Evolutionary conservation across 2,797 vertebrate genomes (phyloP).

Genomic region (Carduelis carduelis): DNA sequence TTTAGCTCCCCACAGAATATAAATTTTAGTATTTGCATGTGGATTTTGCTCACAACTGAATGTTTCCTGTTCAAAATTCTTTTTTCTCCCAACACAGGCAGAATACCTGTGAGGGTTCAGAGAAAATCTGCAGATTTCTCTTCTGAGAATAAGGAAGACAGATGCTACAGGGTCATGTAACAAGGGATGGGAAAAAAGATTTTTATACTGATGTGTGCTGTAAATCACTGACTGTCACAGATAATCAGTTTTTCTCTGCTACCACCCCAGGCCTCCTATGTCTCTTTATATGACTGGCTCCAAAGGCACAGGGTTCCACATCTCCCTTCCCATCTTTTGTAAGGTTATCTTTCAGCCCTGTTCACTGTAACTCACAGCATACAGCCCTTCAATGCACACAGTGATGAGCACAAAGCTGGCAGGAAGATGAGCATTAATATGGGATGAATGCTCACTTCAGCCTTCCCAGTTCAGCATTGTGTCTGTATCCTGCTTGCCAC

Average conservation of each 20-base stretch:
- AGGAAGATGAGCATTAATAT: neutral
- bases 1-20: constrained; percentile 19
- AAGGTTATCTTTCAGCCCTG: neutral
- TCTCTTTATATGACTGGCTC: neutral
- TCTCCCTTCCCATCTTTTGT: neutral
- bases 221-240: neutral
- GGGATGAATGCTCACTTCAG: neutral
- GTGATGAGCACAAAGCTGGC: neutral
- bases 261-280: neutral
- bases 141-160: neutral
- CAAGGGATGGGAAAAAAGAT: neutral
- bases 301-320: neutral
- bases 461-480: neutral
- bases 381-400: neutral
- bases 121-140: neutral
- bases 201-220: neutral
- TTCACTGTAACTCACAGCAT: neutral
- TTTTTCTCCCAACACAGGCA: neutral
- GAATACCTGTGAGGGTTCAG: neutral
- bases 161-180: neutral
- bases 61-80: constrained; percentile 1
- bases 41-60: neutral
- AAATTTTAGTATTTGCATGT: neutral
- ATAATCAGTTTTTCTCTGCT: neutral
- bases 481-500: neutral